phyloP scores from a whole-genome alignment of 2,797 vertebrate species.

The Lateolabrax maculatus region DNA sequence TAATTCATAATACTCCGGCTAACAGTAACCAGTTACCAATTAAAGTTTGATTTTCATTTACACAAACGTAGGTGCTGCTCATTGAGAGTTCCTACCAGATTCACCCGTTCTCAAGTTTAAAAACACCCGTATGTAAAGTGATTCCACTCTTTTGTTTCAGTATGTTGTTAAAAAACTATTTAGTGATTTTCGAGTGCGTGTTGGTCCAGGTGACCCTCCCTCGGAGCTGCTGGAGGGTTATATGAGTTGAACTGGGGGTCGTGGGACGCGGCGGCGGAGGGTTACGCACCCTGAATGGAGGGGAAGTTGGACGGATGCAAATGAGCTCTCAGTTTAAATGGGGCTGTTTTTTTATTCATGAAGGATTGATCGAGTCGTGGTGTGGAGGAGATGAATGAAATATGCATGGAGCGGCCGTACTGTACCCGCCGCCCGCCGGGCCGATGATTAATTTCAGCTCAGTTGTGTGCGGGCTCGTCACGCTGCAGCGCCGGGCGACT shows the following conservation, averaged over 20 bases:
- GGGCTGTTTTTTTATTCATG: slow-evolving; percentile 70
- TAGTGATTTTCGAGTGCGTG: background rate
- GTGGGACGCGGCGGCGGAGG: background rate
- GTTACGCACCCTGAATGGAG: slow-evolving; percentile 25
- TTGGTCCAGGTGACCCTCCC: background rate
- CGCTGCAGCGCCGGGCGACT: background rate
- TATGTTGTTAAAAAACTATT: too few relatives aligned
- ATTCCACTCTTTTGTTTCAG: too few relatives aligned
- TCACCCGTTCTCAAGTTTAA: too few relatives aligned
- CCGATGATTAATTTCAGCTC: slow-evolving; percentile 50
- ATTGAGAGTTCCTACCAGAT: too few relatives aligned
- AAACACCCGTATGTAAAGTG: too few relatives aligned
- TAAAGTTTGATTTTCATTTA: too few relatives aligned
- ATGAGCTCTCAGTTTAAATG: slow-evolving; percentile 61
- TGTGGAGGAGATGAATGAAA: slow-evolving; percentile 64
- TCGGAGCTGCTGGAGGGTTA: background rate
- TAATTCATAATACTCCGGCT: too few relatives aligned
- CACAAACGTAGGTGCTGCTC: too few relatives aligned
- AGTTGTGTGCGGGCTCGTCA: background rate
- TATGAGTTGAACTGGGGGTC: background rate
- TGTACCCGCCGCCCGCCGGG: slow-evolving; percentile 13
- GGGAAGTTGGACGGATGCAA: slow-evolving; percentile 51
- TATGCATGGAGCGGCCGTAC: slow-evolving; percentile 53
- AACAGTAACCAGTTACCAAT: too few relatives aligned
- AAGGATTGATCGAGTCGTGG: slow-evolving; percentile 68